phyloP scores from a whole-genome alignment of 2,797 vertebrate species.

The Halcyon badia region DNA sequence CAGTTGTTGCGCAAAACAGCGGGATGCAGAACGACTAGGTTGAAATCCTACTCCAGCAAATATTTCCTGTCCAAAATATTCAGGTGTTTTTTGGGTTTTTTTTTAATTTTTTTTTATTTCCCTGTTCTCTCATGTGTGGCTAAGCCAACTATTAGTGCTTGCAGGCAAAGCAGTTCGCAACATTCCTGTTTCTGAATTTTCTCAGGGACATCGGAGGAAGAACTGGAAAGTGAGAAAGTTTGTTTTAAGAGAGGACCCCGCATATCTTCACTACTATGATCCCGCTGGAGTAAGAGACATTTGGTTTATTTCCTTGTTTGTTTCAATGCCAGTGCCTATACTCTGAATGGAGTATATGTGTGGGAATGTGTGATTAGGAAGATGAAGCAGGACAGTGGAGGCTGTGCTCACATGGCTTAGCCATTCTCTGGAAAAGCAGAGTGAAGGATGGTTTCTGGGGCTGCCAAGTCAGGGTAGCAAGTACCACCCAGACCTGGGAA shows the following conservation, averaged over 20 bases:
- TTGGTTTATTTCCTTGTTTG: neutral
- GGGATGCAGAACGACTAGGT: neutral
- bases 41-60: neutral
- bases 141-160: neutral
- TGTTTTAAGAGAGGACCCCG: conserved; percentile 92
- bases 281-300: conserved; percentile 88
- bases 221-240: conserved; percentile 99
- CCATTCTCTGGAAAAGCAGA: neutral
- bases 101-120: neutral
- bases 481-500: neutral
- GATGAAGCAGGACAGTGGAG: neutral
- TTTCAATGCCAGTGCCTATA: neutral
- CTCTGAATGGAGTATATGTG: neutral
- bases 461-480: neutral
- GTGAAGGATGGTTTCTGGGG: neutral
- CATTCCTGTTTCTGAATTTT: neutral
- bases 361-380: neutral
- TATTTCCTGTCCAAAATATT: neutral
- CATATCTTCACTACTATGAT: conserved; percentile 95
- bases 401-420: neutral
- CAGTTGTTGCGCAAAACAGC: neutral
- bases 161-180: neutral
- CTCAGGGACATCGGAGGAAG: conserved; percentile 93
- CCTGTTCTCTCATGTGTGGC: neutral
- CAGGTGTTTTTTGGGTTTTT: neutral